phyloP scores from a whole-genome alignment of 2,797 vertebrate genomes.

The Sandelia bainsii region DNA sequence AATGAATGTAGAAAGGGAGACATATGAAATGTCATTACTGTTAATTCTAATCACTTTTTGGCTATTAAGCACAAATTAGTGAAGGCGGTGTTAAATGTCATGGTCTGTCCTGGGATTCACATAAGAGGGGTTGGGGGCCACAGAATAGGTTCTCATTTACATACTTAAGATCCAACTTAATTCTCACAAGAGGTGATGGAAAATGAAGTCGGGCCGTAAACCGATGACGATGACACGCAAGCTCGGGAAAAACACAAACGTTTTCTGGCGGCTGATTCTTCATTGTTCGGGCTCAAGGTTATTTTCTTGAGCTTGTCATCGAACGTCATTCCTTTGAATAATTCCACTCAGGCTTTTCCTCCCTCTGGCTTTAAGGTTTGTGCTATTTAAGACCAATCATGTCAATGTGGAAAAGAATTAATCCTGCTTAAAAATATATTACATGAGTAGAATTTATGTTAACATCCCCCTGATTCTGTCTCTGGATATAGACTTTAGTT shows the following conservation, averaged over 20 bases:
- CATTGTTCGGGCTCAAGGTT: constrained; percentile 85
- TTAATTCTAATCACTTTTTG: constrained; percentile 88
- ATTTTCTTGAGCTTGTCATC: constrained; percentile 79
- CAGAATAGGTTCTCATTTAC: constrained; percentile 84
- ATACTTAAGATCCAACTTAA: constrained; percentile 87
- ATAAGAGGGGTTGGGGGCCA: constrained; percentile 69
- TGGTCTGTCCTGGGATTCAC: constrained; percentile 86
- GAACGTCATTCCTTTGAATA: constrained; percentile 79
- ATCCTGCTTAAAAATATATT: constrained; percentile 82
- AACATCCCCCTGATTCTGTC: constrained; percentile 72
- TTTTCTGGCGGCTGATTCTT: constrained; percentile 80
- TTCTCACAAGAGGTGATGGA: constrained; percentile 81
- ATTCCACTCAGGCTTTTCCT: constrained; percentile 77
- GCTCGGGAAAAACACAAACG: constrained; percentile 77
- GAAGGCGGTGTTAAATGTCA: constrained; percentile 88
- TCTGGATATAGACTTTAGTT: constrained; percentile 70
- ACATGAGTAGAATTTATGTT: constrained; percentile 75
- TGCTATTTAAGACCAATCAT: constrained; percentile 84
- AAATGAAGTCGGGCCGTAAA: constrained; percentile 78
- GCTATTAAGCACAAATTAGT: constrained; percentile 88
- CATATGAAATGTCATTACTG: constrained; percentile 87
- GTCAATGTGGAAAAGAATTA: constrained; percentile 80
- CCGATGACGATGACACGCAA: constrained; percentile 68
- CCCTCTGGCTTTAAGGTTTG: constrained; percentile 80
- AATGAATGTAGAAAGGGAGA: constrained; percentile 80